Percentiles rank a stretch among this genome's conserved stretches.
phyloP scores from a whole-genome alignment of 1,140 invertebrate species.

The Micrasema longulum region DNA sequence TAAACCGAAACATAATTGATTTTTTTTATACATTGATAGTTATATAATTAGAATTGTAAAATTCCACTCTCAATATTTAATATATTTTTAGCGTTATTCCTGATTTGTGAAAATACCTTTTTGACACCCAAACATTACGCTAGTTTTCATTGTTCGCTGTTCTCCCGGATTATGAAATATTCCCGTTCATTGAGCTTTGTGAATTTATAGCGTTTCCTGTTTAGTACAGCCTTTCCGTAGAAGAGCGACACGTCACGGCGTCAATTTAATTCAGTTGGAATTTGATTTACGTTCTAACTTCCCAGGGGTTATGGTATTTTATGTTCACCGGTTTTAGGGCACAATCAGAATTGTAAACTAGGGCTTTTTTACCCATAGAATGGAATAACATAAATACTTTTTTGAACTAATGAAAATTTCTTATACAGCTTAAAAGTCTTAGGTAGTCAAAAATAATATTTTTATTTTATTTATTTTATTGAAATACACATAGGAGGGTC shows the following conservation, averaged over 20 bases:
- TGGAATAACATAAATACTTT: too few species aligned
- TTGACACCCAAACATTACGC: not conserved
- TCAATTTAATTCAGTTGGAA: constrained; percentile 27
- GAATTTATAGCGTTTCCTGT: not conserved
- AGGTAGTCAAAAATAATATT: too few species aligned
- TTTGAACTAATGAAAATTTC: too few species aligned
- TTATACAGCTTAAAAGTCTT: too few species aligned
- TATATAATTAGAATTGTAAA: too few species aligned
- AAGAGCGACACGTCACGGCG: constrained; percentile 3
- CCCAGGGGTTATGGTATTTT: not conserved
- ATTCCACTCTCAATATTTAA: too few species aligned
- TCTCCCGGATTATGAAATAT: not conserved
- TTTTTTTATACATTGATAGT: too few species aligned
- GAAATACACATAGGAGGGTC: too few species aligned
- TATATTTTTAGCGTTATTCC: too few species aligned
- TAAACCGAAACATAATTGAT: not conserved
- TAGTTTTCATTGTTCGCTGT: not conserved
- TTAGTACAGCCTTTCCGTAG: not conserved
- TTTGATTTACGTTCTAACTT: constrained; percentile 9
- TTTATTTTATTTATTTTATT: too few species aligned
- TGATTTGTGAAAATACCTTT: too few species aligned
- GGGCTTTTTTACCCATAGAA: too few species aligned
- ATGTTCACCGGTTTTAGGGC: constrained; percentile 4
- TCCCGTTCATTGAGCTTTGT: constrained; percentile 1
- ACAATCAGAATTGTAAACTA: constrained; percentile 23